Evolutionary conservation across 2,888 invertebrate genomes (phyloP).

Genomic region (Sarcophaga subvicina): DNA sequence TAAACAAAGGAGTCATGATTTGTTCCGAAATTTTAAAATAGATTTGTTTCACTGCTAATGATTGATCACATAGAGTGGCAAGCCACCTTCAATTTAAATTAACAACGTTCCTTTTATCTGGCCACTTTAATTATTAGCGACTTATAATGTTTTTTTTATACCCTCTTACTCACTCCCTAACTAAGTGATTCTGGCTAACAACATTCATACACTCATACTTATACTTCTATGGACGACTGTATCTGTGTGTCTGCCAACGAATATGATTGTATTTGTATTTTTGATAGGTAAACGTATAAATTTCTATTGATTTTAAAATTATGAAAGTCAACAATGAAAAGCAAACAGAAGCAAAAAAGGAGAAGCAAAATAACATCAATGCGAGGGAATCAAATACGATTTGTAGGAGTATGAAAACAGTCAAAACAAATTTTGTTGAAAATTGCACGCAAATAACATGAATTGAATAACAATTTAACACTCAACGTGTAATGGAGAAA

Average conservation of each 20-base stretch:
- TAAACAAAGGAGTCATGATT: too few species aligned
- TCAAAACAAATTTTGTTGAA: conserved; percentile 60
- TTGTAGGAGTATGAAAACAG: conserved; percentile 64
- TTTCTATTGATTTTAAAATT: conserved; percentile 82
- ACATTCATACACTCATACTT: not conserved
- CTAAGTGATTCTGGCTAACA: conserved; percentile 24
- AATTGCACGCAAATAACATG: conserved; percentile 68
- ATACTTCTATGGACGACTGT: not conserved
- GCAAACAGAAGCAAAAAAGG: conserved; percentile 35
- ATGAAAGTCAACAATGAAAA: conserved; percentile 78
- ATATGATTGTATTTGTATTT: not conserved
- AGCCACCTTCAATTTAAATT: not conserved
- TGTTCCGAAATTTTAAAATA: too few species aligned
- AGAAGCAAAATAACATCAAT: conserved; percentile 19
- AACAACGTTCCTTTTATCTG: not conserved
- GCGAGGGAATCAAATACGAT: not conserved
- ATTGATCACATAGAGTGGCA: too few species aligned
- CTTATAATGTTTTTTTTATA: conserved; percentile 5
- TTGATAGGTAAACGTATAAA: conserved; percentile 75
- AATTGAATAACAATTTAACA: conserved; percentile 65
- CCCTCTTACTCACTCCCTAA: conserved; percentile 27
- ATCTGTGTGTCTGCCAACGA: not conserved
- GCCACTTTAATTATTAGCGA: conserved; percentile 3
- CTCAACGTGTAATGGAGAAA: conserved; percentile 20
- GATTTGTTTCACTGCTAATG: too few species aligned